These are phyloP conservation scores for Amiota minor DNA, from an alignment of 2,888 invertebrate genomes.

Conservation along the genomic window DNA sequence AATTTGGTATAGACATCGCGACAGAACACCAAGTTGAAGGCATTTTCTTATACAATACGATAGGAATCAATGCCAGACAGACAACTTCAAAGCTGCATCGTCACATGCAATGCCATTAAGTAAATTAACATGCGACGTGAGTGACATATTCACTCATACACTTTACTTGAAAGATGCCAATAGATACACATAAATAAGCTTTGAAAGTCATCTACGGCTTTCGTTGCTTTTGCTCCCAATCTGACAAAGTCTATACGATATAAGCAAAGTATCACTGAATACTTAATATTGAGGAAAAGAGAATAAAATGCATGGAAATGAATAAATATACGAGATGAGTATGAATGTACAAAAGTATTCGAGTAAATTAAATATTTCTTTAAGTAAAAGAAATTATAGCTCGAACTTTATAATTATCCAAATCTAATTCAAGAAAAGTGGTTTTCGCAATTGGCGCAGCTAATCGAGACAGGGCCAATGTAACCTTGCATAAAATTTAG, in stretches of 20 bases:
- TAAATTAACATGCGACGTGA: constrained; percentile 39
- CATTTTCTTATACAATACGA: background rate
- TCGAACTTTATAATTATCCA: too few relatives aligned
- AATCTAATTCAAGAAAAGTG: too few relatives aligned
- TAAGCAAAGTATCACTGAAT: constrained; percentile 2
- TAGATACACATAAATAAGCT: background rate
- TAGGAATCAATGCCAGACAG: constrained; percentile 23
- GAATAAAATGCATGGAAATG: too few relatives aligned
- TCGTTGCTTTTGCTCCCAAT: constrained; percentile 20
- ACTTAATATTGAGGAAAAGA: background rate
- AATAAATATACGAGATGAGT: too few relatives aligned
- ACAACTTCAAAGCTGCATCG: constrained; percentile 17
- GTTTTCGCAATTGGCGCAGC: too few relatives aligned
- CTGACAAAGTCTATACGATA: constrained; percentile 21
- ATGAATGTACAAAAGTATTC: too few relatives aligned
- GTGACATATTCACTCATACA: constrained; percentile 25
- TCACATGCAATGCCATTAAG: constrained; percentile 37
- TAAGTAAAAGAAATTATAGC: too few relatives aligned
- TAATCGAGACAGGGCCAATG: background rate
- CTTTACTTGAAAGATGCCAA: background rate
- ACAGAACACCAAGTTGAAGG: constrained; percentile 35
- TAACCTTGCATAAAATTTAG: constrained; percentile 17
- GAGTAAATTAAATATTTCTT: too few relatives aligned
- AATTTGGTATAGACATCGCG: constrained; percentile 48
- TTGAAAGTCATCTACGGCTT: too few relatives aligned